Conservation (phyloP, 2,888 invertebrate species). For the Slavum lentiscoides region DNA sequence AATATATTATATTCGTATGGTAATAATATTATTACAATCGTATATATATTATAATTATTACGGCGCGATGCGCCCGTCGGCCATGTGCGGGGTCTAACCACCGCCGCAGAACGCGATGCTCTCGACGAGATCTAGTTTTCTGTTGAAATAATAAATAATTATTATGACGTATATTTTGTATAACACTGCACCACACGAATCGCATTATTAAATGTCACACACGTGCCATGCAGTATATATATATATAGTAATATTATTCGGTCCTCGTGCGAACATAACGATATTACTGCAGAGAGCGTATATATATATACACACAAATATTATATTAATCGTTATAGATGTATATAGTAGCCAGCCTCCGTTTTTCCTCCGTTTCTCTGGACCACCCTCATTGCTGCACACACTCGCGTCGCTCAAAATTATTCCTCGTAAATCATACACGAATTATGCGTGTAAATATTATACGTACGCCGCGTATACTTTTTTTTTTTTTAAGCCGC, state of each 20-base stretch:
- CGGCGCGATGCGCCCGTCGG: not conserved
- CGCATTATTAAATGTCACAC: not conserved
- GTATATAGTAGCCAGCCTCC: too few relatives aligned
- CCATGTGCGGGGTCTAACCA: constrained; percentile 2
- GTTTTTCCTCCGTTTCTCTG: not conserved
- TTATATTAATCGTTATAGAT: not conserved
- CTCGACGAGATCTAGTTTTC: not conserved
- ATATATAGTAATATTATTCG: not conserved
- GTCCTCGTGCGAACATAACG: too few relatives aligned
- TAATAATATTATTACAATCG: not conserved
- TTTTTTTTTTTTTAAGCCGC: not conserved
- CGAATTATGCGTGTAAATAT: constrained; percentile 9
- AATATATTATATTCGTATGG: not conserved
- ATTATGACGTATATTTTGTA: too few relatives aligned
- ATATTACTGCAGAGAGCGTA: not conserved
- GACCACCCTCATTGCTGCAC: not conserved
- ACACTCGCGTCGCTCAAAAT: too few relatives aligned
- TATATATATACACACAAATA: not conserved
- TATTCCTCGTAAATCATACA: constrained; percentile 9
- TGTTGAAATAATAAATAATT: constrained; percentile 10
- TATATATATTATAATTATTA: not conserved
- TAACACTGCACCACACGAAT: too few relatives aligned
- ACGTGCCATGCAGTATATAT: not conserved
- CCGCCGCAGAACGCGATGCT: not conserved
- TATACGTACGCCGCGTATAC: not conserved